Base-by-base conservation (phyloP, 2,888 invertebrate species). In the Chaetogeoica ovagalla region DNA sequence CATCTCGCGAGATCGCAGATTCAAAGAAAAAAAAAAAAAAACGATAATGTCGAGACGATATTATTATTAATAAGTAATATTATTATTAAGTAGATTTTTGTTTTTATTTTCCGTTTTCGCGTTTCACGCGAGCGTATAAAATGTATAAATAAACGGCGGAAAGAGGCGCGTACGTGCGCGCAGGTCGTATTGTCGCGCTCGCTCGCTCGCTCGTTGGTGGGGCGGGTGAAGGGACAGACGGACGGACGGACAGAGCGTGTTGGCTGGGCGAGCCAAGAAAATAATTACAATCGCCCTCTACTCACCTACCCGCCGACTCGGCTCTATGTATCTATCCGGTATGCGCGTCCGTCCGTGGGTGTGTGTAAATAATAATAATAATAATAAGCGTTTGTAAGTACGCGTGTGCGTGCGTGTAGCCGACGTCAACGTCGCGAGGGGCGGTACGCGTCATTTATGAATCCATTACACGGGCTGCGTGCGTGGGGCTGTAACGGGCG, bases 361-460 rank as follows among this genome's bases (percentile, higher is more conserved):
- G 43, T 70, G 6, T 6, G 17, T 57, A n/a, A 2, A 21, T 21
- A 15, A 2, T n/a, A 19, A n/a, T n/a, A n/a, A n/a, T n/a, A 9
- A 37, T 37, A 7, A 13, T 19, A 30, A 0, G 43, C 37, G 13
- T 8, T 15, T 13, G 55, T 43, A n/a, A 21, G 70, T 5, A 15
- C 8, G 37, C 37, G 19, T 23, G 23, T n/a, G 7, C 19, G 73
- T 52, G 52, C 43, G 68, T 17, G 55, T 57, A n/a, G 74, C 52
- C n/a, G 66, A 59, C n/a, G n/a, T n/a, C 76, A 39, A 43, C 30
- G 69, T 52, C 69, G 62, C 69, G 62, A 79, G 79, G 79, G 79
- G 79, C 70, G 79, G 79, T 79, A 71, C 79, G 79, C 79, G 39
- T 79, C 79, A 79, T 79, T 79, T 79, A 79, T 59, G 63, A 79